Evolutionary conservation across 2,113 vertebrate species (phyloP).

Genomic region (Epinephelus cyanopodus): DNA sequence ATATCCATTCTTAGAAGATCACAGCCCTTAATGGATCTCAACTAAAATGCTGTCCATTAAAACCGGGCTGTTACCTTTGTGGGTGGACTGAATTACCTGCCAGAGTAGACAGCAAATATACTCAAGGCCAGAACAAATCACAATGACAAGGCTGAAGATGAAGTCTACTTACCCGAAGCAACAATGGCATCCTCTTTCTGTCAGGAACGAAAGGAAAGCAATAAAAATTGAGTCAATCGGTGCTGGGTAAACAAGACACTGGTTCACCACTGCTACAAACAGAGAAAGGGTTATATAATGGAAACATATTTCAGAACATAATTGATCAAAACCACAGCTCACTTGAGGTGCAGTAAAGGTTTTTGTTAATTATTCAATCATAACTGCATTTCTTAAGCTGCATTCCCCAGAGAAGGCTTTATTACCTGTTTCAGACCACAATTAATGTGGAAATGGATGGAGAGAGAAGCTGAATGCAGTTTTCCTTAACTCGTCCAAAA

Average conservation of each 20-base stretch:
- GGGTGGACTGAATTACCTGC: constrained; percentile 9
- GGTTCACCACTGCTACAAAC: constrained; percentile 50
- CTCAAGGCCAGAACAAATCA: constrained; percentile 2
- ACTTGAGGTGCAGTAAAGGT: constrained; percentile 35
- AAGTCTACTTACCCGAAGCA: constrained; percentile 82
- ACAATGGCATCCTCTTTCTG: constrained; percentile 83
- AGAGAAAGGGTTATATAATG: constrained; percentile 53
- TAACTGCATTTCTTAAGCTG: not conserved
- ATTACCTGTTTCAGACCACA: not conserved
- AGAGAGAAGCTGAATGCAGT: not conserved
- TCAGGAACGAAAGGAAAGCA: constrained; percentile 78
- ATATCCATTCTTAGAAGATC: not conserved
- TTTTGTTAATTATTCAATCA: not conserved
- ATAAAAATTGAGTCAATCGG: constrained; percentile 73
- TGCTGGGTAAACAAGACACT: constrained; percentile 44
- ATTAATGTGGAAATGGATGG: not conserved
- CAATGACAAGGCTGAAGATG: constrained; percentile 37
- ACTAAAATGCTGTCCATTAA: constrained; percentile 7
- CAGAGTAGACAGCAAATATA: constrained; percentile 33
- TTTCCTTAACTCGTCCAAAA: not conserved
- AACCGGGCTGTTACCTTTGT: constrained; percentile 3
- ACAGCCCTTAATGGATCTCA: not conserved
- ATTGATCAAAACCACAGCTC: constrained; percentile 44
- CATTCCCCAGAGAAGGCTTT: not conserved
- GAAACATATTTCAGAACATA: constrained; percentile 20